Evolutionary conservation across 2,797 vertebrate genomes (phyloP).

Genomic region (Phrynocephalus guinanensis): DNA sequence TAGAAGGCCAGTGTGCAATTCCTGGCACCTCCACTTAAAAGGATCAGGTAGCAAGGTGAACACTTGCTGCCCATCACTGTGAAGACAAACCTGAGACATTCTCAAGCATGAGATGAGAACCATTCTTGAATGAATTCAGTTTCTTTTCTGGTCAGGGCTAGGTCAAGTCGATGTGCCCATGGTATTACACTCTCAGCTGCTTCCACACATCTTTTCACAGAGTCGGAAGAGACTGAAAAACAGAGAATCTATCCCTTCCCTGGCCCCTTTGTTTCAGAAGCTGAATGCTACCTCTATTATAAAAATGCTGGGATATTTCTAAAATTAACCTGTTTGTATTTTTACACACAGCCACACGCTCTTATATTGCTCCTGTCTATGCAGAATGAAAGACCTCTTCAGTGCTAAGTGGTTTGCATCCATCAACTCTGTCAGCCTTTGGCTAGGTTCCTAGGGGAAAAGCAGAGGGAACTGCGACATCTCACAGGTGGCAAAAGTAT

Average conservation of each 20-base stretch:
- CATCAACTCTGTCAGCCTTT: neutral
- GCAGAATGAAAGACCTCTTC: conserved; percentile 10
- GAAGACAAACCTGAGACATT: neutral
- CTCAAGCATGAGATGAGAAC: neutral
- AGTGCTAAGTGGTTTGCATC: neutral
- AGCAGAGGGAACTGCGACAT: too few relatives aligned
- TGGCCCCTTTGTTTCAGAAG: neutral
- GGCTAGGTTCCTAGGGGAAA: neutral
- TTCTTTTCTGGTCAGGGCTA: neutral
- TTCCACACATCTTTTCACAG: neutral
- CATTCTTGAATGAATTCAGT: neutral
- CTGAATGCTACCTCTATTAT: conserved; percentile 11
- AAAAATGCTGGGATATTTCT: neutral
- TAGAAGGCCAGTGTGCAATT: neutral
- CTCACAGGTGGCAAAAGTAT: too few relatives aligned
- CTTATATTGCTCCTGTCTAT: neutral
- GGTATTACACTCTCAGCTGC: neutral
- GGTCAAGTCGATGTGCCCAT: neutral
- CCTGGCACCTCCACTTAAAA: neutral
- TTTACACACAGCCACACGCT: neutral
- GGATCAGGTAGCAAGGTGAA: neutral
- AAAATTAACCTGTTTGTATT: conserved; percentile 18
- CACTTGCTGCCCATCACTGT: neutral
- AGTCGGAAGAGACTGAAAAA: neutral
- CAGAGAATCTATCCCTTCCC: neutral